Evolutionary conservation across 2,113 vertebrate species (phyloP).

Genomic region (Herpetotheres cachinnans): DNA sequence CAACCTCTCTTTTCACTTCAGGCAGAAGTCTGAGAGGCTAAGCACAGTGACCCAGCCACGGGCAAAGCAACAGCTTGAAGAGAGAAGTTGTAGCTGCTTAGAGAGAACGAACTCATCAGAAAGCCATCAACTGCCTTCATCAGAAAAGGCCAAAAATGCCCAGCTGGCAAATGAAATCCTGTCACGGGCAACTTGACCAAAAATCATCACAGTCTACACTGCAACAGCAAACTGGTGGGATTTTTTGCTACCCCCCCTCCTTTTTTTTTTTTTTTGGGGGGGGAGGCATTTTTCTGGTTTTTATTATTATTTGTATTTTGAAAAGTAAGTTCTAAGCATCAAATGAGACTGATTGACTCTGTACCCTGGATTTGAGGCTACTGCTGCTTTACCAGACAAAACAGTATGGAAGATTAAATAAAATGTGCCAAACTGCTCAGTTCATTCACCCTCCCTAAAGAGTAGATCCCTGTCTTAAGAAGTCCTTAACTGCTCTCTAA

Average conservation of each 20-base stretch:
- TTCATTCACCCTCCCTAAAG: not conserved
- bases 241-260: not conserved
- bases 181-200: not conserved
- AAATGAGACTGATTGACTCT: not conserved
- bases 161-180: not conserved
- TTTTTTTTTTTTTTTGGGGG: not conserved
- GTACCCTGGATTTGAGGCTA: not conserved
- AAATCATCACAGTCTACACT: not conserved
- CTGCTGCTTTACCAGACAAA: not conserved
- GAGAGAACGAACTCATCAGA: not conserved
- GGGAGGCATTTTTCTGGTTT: not conserved
- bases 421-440: not conserved
- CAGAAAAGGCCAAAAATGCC: not conserved
- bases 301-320: not conserved
- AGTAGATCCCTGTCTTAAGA: not conserved
- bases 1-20: not conserved
- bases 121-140: not conserved
- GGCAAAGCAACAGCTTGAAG: not conserved
- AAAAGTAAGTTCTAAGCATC: not conserved
- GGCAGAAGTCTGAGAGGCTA: not conserved
- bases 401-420: not conserved
- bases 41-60: not conserved
- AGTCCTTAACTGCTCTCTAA: not conserved
- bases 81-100: not conserved
- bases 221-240: not conserved